phyloP scores from a whole-genome alignment of 1,140 invertebrate genomes.

The Tigriopus japonicus region DNA sequence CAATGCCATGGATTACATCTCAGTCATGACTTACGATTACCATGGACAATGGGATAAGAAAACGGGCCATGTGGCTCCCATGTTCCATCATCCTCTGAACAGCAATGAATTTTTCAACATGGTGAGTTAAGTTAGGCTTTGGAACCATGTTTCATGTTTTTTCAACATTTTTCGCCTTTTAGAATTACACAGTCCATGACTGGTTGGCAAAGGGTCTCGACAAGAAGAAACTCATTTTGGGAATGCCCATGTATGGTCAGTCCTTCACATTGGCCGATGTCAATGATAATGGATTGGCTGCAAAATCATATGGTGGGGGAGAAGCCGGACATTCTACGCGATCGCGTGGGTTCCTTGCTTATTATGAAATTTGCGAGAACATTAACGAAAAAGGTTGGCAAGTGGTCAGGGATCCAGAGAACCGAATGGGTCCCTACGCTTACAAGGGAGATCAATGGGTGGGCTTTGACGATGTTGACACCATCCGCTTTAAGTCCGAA shows the following conservation, averaged over 20 bases:
- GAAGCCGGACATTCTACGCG: slow-evolving; percentile 58
- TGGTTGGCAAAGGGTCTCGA: slow-evolving; percentile 66
- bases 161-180: slow-evolving; percentile 20
- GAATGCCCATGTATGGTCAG: slow-evolving; percentile 76
- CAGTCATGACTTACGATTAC: slow-evolving; percentile 68
- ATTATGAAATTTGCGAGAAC: slow-evolving; percentile 43
- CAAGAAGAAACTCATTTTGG: slow-evolving; percentile 57
- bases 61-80: slow-evolving; percentile 60
- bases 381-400: slow-evolving; percentile 40
- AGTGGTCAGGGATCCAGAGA: slow-evolving; percentile 45
- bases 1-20: slow-evolving; percentile 57
- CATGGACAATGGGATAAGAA: slow-evolving; percentile 66
- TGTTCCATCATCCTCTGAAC: slow-evolving; percentile 57
- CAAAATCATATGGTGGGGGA: slow-evolving; percentile 38
- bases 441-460: slow-evolving; percentile 63
- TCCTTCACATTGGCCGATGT: slow-evolving; percentile 38
- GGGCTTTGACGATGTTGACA: slow-evolving; percentile 62
- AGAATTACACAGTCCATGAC: slow-evolving; percentile 60
- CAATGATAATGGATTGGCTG: slow-evolving; percentile 1
- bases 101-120: slow-evolving; percentile 31
- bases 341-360: slow-evolving; percentile 64
- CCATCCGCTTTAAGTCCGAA: slow-evolving; percentile 67
- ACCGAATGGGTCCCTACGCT: slow-evolving; percentile 63
- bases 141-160: background rate
- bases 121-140: slow-evolving; percentile 20